Evolutionary conservation across 35 echinoderm and acorn worm species (phyloP).

Genomic region (Apostichopus parvimensis): DNA sequence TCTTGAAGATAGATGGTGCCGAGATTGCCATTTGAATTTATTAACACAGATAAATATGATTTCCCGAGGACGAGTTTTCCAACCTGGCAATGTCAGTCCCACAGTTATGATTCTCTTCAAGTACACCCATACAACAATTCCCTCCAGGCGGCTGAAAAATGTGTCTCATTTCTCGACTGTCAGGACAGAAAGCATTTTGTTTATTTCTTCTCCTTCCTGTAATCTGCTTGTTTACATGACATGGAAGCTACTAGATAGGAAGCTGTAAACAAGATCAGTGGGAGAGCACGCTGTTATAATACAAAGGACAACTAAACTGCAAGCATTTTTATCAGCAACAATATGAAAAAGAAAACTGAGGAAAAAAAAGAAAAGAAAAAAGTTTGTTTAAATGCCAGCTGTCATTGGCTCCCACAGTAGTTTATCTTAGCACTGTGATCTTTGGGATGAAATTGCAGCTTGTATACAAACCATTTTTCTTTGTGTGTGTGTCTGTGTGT

Average conservation of each 20-base stretch:
- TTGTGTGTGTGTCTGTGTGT: background rate
- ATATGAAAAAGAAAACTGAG: no score
- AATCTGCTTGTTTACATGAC: conserved; percentile 60
- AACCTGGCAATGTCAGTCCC: background rate
- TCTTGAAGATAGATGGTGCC: no score
- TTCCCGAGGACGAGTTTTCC: background rate
- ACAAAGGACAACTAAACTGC: background rate
- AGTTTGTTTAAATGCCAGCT: conserved; percentile 59
- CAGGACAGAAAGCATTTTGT: conserved; percentile 53
- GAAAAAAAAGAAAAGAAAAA: background rate
- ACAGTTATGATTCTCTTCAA: background rate
- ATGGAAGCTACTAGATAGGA: conserved; percentile 38
- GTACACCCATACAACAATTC: background rate
- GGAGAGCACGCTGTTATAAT: conserved; percentile 5
- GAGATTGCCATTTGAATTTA: background rate
- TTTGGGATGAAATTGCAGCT: background rate
- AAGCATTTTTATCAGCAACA: conserved; percentile 44
- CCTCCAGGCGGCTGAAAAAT: conserved; percentile 37
- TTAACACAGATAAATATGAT: conserved; percentile 1
- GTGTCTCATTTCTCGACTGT: conserved; percentile 26
- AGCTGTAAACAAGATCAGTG: conserved; percentile 56
- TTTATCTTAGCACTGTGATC: conserved; percentile 30
- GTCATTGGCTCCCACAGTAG: conserved; percentile 26
- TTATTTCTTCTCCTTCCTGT: conserved; percentile 38
- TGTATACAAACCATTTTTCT: no score